A percentile compares a stretch with the other conserved stretches of the same genome.
Conservation (phyloP, 1,140 invertebrate species). For the Musca vetustissima region DNA sequence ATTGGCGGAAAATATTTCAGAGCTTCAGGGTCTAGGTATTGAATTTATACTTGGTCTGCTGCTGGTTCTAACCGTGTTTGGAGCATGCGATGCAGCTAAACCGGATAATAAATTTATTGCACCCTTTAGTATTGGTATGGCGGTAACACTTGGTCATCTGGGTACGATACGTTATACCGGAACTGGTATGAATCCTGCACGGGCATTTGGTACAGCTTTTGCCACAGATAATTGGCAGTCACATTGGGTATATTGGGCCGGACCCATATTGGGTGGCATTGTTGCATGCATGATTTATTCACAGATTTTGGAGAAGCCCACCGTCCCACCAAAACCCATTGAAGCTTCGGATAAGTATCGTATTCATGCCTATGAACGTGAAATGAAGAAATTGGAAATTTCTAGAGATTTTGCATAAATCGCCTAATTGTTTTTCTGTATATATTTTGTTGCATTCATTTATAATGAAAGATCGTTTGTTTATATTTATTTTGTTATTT, state of each 20-base stretch:
- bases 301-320: slow-evolving; percentile 56
- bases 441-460: too few relatives aligned
- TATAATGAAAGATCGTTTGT: too few relatives aligned
- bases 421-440: neutral
- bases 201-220: slow-evolving; percentile 82
- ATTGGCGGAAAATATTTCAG: slow-evolving; percentile 61
- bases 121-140: slow-evolving; percentile 85
- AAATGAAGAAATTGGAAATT: slow-evolving; percentile 39
- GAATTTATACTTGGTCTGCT: slow-evolving; percentile 90
- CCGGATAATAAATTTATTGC: slow-evolving; percentile 72
- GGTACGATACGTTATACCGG: slow-evolving; percentile 85
- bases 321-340: slow-evolving; percentile 33
- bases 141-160: slow-evolving; percentile 84
- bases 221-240: slow-evolving; percentile 72
- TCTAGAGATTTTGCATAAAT: neutral
- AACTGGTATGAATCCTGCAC: slow-evolving; percentile 88
- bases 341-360: slow-evolving; percentile 50
- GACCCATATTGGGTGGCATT: slow-evolving; percentile 78
- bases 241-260: slow-evolving; percentile 92
- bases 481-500: too few relatives aligned
- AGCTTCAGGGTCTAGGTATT: slow-evolving; percentile 79
- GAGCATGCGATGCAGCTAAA: slow-evolving; percentile 74
- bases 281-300: slow-evolving; percentile 77
- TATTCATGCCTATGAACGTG: slow-evolving; percentile 52
- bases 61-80: slow-evolving; percentile 84